Evolutionary conservation across 64 coral and sea anemone genomes (phyloP).

Genomic region (Dendronephthya gigantea): DNA sequence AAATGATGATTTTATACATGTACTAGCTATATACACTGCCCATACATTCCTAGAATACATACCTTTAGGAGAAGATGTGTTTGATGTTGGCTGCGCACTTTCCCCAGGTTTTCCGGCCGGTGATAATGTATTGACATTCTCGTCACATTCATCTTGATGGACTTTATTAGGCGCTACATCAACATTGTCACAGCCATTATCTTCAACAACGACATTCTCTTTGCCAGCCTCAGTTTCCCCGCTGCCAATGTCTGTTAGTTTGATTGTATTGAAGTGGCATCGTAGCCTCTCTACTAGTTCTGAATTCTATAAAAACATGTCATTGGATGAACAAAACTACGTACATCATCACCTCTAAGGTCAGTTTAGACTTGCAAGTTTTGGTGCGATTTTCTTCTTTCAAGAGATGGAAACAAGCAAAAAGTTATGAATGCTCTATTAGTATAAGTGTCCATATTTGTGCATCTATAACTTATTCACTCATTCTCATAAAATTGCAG

Average conservation of each 20-base stretch:
- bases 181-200: not conserved
- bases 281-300: not conserved
- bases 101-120: not conserved
- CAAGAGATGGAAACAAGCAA: too few relatives aligned
- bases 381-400: too few relatives aligned
- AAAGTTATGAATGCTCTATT: too few relatives aligned
- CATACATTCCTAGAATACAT: not conserved
- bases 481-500: too few relatives aligned
- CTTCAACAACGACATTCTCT: not conserved
- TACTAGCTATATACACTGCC: too few relatives aligned
- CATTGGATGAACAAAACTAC: too few relatives aligned
- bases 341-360: too few relatives aligned
- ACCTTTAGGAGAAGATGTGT: not conserved
- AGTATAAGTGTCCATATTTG: too few relatives aligned
- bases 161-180: not conserved
- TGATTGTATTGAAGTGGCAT: not conserved
- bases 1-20: too few relatives aligned
- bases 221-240: not conserved
- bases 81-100: not conserved
- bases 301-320: not conserved
- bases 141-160: not conserved
- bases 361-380: too few relatives aligned
- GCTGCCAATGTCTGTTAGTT: not conserved
- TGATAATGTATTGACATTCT: not conserved
- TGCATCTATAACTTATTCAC: too few relatives aligned